phyloP scores from a whole-genome alignment of 2,888 invertebrate species.

The Liopterus haemorrhoidalis region DNA sequence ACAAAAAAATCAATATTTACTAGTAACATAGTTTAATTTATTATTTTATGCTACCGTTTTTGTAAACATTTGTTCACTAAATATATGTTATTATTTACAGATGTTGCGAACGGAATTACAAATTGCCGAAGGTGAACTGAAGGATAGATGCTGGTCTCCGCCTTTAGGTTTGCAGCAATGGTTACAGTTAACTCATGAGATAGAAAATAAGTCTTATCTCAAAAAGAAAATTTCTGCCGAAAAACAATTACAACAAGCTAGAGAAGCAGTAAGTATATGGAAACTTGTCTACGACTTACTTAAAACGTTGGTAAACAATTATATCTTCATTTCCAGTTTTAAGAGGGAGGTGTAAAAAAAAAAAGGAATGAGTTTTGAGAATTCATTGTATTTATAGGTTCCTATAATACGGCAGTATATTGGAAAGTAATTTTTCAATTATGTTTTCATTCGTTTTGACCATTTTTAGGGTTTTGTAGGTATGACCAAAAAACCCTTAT shows the following conservation, averaged over 20 bases:
- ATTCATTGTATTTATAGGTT: too few relatives aligned
- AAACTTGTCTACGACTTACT: background rate
- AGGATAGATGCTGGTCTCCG: slow-evolving; percentile 85
- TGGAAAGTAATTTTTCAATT: too few relatives aligned
- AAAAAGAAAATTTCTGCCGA: slow-evolving; percentile 80
- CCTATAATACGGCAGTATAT: too few relatives aligned
- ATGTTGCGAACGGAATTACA: slow-evolving; percentile 75
- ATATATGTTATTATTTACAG: slow-evolving; percentile 42
- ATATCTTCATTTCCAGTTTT: too few relatives aligned
- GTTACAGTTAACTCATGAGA: slow-evolving; percentile 93
- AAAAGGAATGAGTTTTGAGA: too few relatives aligned
- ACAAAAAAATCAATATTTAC: too few relatives aligned
- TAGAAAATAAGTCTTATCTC: slow-evolving; percentile 82
- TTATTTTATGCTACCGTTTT: background rate
- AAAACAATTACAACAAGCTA: slow-evolving; percentile 75
- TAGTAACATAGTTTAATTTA: background rate
- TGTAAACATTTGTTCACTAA: slow-evolving; percentile 3
- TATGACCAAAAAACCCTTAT: too few relatives aligned
- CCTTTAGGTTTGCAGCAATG: slow-evolving; percentile 87
- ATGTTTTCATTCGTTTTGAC: too few relatives aligned
- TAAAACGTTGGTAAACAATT: background rate
- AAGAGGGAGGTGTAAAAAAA: too few relatives aligned
- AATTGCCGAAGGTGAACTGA: slow-evolving; percentile 83
- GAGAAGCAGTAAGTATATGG: slow-evolving; percentile 71
- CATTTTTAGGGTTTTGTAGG: too few relatives aligned